Evolutionary conservation across 2,113 vertebrate genomes (phyloP).

Genomic region (Trinectes maculatus): DNA sequence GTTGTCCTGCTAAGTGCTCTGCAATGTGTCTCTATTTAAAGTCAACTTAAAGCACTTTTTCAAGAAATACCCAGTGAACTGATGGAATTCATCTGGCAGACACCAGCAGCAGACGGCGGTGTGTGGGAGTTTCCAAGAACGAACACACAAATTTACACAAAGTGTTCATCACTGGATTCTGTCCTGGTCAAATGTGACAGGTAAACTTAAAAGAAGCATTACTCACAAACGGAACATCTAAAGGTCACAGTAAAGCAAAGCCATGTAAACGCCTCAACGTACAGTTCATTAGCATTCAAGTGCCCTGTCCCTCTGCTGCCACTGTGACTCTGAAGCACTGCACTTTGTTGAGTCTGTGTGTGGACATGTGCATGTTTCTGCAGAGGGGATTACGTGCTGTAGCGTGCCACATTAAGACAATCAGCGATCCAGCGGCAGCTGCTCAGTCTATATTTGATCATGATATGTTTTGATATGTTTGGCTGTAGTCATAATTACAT

Average conservation of each 20-base stretch:
- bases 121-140: background rate
- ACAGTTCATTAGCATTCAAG: background rate
- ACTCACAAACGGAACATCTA: background rate
- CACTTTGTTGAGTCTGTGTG: constrained; percentile 27
- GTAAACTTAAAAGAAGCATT: background rate
- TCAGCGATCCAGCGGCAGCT: constrained; percentile 1
- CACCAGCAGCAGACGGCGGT: background rate
- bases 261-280: background rate
- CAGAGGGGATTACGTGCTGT: constrained; percentile 46
- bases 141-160: too few species aligned
- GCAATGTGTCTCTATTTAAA: constrained; percentile 67
- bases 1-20: constrained; percentile 27
- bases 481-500: too few species aligned
- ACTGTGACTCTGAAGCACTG: constrained; percentile 23
- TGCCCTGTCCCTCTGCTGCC: constrained; percentile 1
- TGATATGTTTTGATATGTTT: background rate
- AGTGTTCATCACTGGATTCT: too few species aligned
- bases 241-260: background rate
- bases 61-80: constrained; percentile 16
- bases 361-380: constrained; percentile 58
- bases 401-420: constrained; percentile 29
- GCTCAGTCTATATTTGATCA: background rate
- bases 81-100: constrained; percentile 3
- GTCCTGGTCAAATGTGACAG: too few species aligned
- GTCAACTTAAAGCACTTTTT: constrained; percentile 60